Evolutionary conservation across 2,113 vertebrate genomes (phyloP), one percentile per base, ranked within the genome.

Genomic region (Xiphorhynchus elegans): DNA sequence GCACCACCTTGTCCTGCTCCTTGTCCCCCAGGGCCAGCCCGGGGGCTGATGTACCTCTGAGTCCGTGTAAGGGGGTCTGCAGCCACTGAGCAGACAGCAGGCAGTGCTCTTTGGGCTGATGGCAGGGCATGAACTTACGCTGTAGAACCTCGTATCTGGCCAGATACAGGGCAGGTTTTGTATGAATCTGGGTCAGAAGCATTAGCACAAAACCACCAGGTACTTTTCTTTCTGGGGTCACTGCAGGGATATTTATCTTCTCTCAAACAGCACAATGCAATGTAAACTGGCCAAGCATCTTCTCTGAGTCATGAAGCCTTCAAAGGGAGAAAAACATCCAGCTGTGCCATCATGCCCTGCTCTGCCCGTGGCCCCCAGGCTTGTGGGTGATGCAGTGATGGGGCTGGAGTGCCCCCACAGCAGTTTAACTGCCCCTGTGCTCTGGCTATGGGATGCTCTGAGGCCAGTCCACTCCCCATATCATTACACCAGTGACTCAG

Each of bases 201-300:
- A 0, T 33, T 68, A 56, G 74, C 29, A 73, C 59, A 49, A 85
- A 82, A 19, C 9, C 13, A 5, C 1, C 0, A 4, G 26, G 33
- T 50, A 31, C 2, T 63, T 75, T 83, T 39, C 74, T 75, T 82
- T 26, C 28, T 8, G 3, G 21, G 33, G 37, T 66, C 24, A 20
- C 5, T 60, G 56, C 1, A 1, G 7, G 19, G 23, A 20, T 55
- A 12, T 42, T 33, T 73, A 23, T 56, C 7, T 72, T 89, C 76
- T 68, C 23, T 60, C 1, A 0, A n/a, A 49, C 39, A 78, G n/a
- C 28, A 20, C 0, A 0, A 46, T 21, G 18, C 26, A 52, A 16
- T 0, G 3, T 6, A 60, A 78, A 53, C n/a, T 1, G 2, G 40
- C 29, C 55, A 62, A 60, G 40, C 69, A 19, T 15, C 55, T 69